phyloP scores from a whole-genome alignment of 2,888 invertebrate species.

The Tethea ocularis region DNA sequence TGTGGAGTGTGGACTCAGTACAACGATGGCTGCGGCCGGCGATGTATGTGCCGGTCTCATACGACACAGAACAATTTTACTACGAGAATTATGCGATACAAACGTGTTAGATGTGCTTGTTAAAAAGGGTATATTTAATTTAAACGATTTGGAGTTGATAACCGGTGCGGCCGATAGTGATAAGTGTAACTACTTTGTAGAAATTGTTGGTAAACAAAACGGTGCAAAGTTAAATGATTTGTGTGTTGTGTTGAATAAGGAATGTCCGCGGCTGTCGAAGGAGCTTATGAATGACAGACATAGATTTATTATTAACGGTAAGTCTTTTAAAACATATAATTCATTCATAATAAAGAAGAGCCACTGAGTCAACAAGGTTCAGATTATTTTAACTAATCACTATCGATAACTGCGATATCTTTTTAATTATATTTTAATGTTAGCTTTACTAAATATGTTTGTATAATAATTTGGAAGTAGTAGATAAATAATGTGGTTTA shows the following conservation, averaged over 20 bases:
- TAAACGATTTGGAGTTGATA: slow-evolving; percentile 84
- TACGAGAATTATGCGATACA: slow-evolving; percentile 85
- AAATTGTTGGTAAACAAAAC: slow-evolving; percentile 85
- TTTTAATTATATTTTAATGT: background rate
- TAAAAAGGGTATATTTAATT: slow-evolving; percentile 85
- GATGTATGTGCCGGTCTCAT: slow-evolving; percentile 85
- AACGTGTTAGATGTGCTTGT: slow-evolving; percentile 85
- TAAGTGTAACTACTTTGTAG: slow-evolving; percentile 85
- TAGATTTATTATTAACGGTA: slow-evolving; percentile 75
- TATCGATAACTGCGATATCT: background rate
- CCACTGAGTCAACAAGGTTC: background rate
- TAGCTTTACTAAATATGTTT: background rate
- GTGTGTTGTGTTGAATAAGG: slow-evolving; percentile 84
- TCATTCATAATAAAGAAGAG: background rate
- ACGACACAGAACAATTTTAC: slow-evolving; percentile 85
- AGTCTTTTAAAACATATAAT: slow-evolving; percentile 30
- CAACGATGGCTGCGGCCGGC: slow-evolving; percentile 79
- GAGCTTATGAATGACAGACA: slow-evolving; percentile 85
- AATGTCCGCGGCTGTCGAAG: slow-evolving; percentile 85
- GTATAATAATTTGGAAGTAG: background rate
- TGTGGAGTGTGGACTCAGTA: slow-evolving; percentile 43
- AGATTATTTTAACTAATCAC: background rate
- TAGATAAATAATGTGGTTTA: too few relatives aligned
- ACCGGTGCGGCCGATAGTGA: slow-evolving; percentile 73
- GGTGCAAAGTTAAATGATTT: slow-evolving; percentile 85